These are phyloP conservation scores for Triops cancriformis DNA, from an alignment of 1,140 invertebrate species.

Conservation along the genomic window DNA sequence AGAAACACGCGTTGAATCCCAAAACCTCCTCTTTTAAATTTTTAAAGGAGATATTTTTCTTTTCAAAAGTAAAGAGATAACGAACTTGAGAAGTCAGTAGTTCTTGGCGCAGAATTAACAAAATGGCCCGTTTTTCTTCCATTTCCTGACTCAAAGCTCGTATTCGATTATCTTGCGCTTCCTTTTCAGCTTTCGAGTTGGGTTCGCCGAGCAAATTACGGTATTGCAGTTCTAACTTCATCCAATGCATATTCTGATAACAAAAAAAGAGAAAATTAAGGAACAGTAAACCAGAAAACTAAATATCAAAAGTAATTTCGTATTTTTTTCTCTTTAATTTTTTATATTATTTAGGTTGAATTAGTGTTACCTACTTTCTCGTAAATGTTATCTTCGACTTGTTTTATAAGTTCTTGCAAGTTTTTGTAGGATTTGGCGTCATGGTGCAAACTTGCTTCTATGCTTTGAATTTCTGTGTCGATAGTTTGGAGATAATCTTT, in stretches of 20 bases:
- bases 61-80: not conserved
- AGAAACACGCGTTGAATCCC: not conserved
- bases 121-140: slow-evolving; percentile 6
- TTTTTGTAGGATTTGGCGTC: not conserved
- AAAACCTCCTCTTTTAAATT: not conserved
- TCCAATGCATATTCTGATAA: not conserved
- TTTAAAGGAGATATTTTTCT: too few relatives aligned
- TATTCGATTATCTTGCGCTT: not conserved
- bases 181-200: not conserved
- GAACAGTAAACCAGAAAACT: not conserved
- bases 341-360: not conserved
- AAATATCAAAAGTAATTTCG: not conserved
- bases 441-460: not conserved
- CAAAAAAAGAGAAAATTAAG: not conserved
- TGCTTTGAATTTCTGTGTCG: not conserved
- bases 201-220: not conserved
- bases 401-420: not conserved
- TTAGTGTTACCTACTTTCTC: not conserved
- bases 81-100: not conserved
- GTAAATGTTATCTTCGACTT: not conserved
- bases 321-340: not conserved
- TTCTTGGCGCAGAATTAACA: not conserved
- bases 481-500: not conserved
- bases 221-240: not conserved
- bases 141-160: not conserved